These are phyloP conservation scores for Apodemia mormo DNA, from an alignment of 2,888 invertebrate species.

Conservation along the genomic window DNA sequence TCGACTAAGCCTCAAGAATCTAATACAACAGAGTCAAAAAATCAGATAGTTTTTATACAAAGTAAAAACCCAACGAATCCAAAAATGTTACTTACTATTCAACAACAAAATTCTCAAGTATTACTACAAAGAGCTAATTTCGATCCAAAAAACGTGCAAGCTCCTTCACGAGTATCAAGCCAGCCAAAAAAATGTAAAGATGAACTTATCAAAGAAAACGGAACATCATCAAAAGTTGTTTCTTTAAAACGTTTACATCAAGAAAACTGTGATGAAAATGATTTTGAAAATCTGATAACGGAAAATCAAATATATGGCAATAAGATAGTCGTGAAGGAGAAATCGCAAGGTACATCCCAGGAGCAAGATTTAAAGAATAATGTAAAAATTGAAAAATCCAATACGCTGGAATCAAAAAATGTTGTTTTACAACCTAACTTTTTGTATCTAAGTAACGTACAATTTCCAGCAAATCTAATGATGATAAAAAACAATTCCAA, in stretches of 20 bases:
- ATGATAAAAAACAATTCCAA: constrained; percentile 68
- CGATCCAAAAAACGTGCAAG: constrained; percentile 74
- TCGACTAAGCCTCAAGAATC: constrained; percentile 57
- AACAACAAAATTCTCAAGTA: constrained; percentile 66
- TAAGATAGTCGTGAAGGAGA: constrained; percentile 81
- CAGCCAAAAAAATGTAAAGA: constrained; percentile 70
- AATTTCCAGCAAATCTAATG: constrained; percentile 72
- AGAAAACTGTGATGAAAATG: constrained; percentile 75
- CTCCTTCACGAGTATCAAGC: constrained; percentile 73
- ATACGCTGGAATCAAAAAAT: constrained; percentile 57
- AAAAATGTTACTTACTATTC: constrained; percentile 68
- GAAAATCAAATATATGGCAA: constrained; percentile 81
- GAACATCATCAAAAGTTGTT: constrained; percentile 68
- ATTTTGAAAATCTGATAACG: constrained; percentile 79
- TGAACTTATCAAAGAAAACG: constrained; percentile 55
- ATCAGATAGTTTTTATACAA: constrained; percentile 67
- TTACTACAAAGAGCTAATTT: constrained; percentile 62
- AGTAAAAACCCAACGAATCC: constrained; percentile 59
- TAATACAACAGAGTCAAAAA: constrained; percentile 59
- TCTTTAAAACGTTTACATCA: constrained; percentile 73
- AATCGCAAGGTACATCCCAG: constrained; percentile 66
- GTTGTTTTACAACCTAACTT: constrained; percentile 70
- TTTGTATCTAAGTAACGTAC: constrained; percentile 71
- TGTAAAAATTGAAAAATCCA: constrained; percentile 49
- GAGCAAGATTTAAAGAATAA: constrained; percentile 66